These are phyloP conservation scores for Campaea margaritaria DNA, from an alignment of 2,888 invertebrate genomes.

Conservation along the genomic window DNA sequence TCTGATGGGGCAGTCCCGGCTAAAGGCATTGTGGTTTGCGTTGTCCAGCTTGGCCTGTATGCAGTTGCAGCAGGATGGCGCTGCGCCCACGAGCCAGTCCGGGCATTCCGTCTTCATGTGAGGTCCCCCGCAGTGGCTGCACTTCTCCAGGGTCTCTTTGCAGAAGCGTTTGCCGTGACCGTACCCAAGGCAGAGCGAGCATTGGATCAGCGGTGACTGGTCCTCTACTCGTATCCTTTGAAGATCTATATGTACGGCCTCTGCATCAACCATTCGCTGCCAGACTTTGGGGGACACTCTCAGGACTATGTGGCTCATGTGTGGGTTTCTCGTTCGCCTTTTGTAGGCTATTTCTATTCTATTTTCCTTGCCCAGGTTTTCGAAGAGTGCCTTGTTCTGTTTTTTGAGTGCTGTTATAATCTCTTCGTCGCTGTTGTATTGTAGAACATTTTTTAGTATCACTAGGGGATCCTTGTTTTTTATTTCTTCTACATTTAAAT, in stretches of 20 bases:
- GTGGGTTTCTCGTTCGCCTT: constrained; percentile 2
- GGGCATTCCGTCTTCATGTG: constrained; percentile 17
- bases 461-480: too few relatives aligned
- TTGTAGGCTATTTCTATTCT: neutral
- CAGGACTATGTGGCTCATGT: constrained; percentile 7
- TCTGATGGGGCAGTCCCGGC: constrained; percentile 1
- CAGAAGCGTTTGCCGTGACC: constrained; percentile 19
- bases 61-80: constrained; percentile 4
- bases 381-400: neutral
- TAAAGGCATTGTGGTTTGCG: constrained; percentile 5
- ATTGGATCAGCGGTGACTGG: constrained; percentile 36
- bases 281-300: constrained; percentile 28
- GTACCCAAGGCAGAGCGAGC: constrained; percentile 13
- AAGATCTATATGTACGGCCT: constrained; percentile 34
- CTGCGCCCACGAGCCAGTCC: constrained; percentile 6
- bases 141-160: neutral
- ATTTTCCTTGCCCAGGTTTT: neutral
- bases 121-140: constrained; percentile 27
- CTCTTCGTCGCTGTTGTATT: too few relatives aligned
- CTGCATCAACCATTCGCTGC: constrained; percentile 13
- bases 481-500: too few relatives aligned
- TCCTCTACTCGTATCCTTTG: constrained; percentile 29
- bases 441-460: too few relatives aligned
- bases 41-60: neutral
- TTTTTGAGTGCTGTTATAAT: neutral